phyloP scores from a whole-genome alignment of 2,797 vertebrate species.

The Melanotaenia trifasciata region DNA sequence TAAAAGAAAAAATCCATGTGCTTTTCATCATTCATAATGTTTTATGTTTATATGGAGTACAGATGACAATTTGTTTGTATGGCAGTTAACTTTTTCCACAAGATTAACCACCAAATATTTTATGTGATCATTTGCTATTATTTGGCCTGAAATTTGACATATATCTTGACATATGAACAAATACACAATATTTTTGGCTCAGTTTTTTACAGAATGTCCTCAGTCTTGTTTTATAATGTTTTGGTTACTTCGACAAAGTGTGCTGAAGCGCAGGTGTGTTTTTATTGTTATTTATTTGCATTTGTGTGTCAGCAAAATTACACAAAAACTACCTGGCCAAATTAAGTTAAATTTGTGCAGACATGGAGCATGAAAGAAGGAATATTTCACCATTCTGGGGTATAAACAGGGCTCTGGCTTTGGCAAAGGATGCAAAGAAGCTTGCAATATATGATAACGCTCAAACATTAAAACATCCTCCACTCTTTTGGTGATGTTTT shows the following conservation, averaged over 20 bases:
- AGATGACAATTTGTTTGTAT: slow-evolving; percentile 6
- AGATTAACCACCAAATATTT: slow-evolving; percentile 16
- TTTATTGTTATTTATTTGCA: neutral
- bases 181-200: neutral
- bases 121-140: slow-evolving; percentile 11
- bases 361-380: neutral
- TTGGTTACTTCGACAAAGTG: neutral
- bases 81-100: neutral
- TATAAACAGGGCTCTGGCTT: neutral
- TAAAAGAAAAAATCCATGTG: neutral
- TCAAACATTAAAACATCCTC: neutral
- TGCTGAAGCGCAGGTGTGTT: too few relatives aligned
- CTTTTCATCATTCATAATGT: slow-evolving; percentile 28
- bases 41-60: slow-evolving; percentile 9
- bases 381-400: neutral
- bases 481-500: neutral
- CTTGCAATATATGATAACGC: neutral
- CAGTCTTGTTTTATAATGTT: slow-evolving; percentile 1
- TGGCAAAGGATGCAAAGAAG: neutral
- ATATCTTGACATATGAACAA: slow-evolving; percentile 6
- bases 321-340: neutral
- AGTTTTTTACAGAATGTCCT: neutral
- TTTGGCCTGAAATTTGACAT: neutral
- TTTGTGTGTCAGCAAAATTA: neutral
- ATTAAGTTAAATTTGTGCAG: neutral